These are phyloP conservation scores for Acipenser ruthenus DNA, from an alignment of 2,797 vertebrate genomes.

Conservation along the genomic window DNA sequence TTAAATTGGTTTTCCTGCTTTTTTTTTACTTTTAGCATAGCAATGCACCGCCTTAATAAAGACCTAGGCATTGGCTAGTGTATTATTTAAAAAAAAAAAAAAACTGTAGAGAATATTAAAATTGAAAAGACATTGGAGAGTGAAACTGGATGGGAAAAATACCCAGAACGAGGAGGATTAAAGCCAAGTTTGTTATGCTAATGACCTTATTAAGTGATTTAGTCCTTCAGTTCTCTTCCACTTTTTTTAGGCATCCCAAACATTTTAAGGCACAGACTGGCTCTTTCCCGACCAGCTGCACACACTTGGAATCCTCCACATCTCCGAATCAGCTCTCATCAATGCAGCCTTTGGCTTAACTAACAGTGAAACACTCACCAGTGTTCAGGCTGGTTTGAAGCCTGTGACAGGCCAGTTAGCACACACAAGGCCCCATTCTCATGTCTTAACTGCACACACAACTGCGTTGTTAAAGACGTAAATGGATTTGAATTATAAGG, in stretches of 20 bases:
- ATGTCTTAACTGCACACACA: too few relatives aligned
- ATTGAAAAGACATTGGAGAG: neutral
- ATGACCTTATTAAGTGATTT: constrained; percentile 12
- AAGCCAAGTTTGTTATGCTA: constrained; percentile 8
- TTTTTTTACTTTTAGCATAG: neutral
- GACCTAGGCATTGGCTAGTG: too few relatives aligned
- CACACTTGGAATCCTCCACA: constrained; percentile 10
- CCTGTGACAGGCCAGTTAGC: neutral
- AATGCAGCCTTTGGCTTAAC: constrained; percentile 14
- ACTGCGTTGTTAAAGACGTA: too few relatives aligned
- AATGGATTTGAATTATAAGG: too few relatives aligned
- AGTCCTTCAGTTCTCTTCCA: constrained; percentile 7
- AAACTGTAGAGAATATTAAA: too few relatives aligned
- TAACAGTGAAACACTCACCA: constrained; percentile 12
- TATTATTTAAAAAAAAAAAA: too few relatives aligned
- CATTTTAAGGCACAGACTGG: constrained; percentile 5
- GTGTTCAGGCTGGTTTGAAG: constrained; percentile 3
- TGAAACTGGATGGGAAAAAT: constrained; percentile 1
- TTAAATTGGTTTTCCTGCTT: neutral
- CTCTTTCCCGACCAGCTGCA: constrained; percentile 13
- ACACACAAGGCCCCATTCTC: too few relatives aligned
- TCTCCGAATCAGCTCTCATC: constrained; percentile 6
- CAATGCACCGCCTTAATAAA: too few relatives aligned
- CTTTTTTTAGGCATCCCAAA: constrained; percentile 10
- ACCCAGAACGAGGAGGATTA: constrained; percentile 14